Base-by-base conservation (phyloP, 2,888 invertebrate species). In the Spilosoma lubricipeda region DNA sequence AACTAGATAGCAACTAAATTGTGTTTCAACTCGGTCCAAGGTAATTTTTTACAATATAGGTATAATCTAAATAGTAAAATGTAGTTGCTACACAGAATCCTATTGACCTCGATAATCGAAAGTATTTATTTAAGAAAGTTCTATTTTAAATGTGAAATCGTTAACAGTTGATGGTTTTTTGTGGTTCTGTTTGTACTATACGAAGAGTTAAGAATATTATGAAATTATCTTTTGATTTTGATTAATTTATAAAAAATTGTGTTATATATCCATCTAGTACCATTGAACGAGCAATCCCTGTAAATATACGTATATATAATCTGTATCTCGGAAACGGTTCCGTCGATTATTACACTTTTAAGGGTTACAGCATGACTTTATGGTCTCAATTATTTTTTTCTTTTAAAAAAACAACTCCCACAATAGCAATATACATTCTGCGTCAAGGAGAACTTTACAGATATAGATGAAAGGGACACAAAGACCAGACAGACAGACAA, bases 91-190 rank as follows among this genome's bases (percentile, higher is more conserved):
- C 75, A 75, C 70, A 72, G 74, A 76, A 76, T 80, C 80, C 79
- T 82, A 83, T 84, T 83, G 82, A 79, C 83, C 83, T 83, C 84
- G 77, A 78, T 83, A 79, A 77, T 82, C 74, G 73, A 56, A 72
- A 71, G 42, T 84, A 83, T 83, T 82, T 84, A 79, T 81, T 71
- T 84, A 80, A 75, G 74, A 75, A 80, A 82, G 75, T 80, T 84
- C 82, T 83, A 82, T 83, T 83, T 83, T 79, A 71, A 73, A 82
- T 73, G 75, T 84, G 77, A 73, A 75, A 73, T 76, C 78, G 72
- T 82, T 76, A 83, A 75, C 72, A 73, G 72, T n/a, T 56, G 63
- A 72, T 72, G 30, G 52, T 48, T 56, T 56, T 42, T 42, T 27
- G 56, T 68, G 64, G 30, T 39, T 23, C 48, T 42, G 68, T 72